phyloP scores from a whole-genome alignment of 2,113 vertebrate genomes.

The Nothobranchius furzeri region DNA sequence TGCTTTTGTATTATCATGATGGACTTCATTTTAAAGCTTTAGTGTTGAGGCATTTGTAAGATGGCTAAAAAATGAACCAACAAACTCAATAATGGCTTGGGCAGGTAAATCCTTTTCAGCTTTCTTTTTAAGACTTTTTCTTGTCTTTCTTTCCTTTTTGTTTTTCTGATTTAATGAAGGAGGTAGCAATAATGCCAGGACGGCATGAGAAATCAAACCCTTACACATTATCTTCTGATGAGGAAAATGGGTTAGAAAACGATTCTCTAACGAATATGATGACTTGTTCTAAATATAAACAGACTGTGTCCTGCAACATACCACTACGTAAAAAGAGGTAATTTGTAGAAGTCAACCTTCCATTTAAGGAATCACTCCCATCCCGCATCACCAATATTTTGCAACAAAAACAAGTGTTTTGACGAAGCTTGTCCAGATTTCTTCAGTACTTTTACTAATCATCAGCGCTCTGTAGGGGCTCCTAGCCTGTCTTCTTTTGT shows the following conservation, averaged over 20 bases:
- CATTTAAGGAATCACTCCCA: neutral
- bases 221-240: neutral
- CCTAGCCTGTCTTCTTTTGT: constrained; percentile 16
- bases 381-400: neutral
- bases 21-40: constrained; percentile 39
- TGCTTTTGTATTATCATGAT: constrained; percentile 39
- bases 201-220: neutral
- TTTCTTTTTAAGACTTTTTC: constrained; percentile 2
- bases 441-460: constrained; percentile 17
- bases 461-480: constrained; percentile 13
- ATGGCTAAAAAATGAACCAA: constrained; percentile 23
- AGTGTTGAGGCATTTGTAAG: constrained; percentile 24
- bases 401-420: neutral
- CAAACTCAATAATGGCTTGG: constrained; percentile 5
- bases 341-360: too few species aligned
- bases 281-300: too few species aligned
- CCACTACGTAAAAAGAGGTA: too few species aligned
- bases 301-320: too few species aligned
- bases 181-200: constrained; percentile 9
- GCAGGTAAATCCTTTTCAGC: constrained; percentile 17
- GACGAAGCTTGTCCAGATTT: neutral
- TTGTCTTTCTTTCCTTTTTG: constrained; percentile 10
- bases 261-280: too few species aligned
- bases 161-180: constrained; percentile 6
- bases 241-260: neutral